A percentile compares a stretch with the other conserved stretches of the same genome.
These are phyloP conservation scores for Syndactyla subalaris DNA, from an alignment of 2,797 vertebrate species.

Conservation along the genomic window DNA sequence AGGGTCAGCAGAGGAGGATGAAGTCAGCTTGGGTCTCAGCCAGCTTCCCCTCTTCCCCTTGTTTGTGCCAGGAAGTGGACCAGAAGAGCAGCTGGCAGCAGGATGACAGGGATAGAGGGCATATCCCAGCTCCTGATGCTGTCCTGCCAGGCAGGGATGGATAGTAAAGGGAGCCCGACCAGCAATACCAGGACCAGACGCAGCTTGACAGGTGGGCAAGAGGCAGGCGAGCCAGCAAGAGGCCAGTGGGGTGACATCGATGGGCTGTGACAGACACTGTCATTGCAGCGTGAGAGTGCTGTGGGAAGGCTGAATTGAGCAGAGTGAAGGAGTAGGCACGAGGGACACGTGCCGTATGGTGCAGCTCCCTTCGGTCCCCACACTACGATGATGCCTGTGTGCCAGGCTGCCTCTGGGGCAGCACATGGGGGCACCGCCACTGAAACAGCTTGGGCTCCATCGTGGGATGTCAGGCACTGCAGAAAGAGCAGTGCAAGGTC, in stretches of 20 bases:
- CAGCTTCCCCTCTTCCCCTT: background rate
- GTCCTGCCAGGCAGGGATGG: background rate
- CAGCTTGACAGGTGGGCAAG: background rate
- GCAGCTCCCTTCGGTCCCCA: background rate
- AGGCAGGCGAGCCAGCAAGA: background rate
- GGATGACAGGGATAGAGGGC: background rate
- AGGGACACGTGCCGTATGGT: background rate
- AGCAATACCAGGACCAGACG: background rate
- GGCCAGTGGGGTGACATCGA: background rate
- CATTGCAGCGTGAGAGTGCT: background rate
- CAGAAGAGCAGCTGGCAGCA: background rate
- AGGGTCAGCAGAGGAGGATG: background rate
- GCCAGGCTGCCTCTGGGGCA: background rate
- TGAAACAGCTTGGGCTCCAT: background rate
- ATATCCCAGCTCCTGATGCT: background rate
- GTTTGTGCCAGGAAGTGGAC: background rate
- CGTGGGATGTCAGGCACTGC: background rate
- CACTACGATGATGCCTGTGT: background rate
- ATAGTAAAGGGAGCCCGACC: background rate
- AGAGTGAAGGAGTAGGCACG: background rate
- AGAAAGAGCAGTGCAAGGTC: background rate
- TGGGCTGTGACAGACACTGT: constrained; percentile 18
- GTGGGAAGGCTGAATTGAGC: background rate
- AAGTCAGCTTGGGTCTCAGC: background rate
- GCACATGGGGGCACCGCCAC: accelerated